Evolutionary conservation across 2,797 vertebrate genomes (phyloP), one percentile per base, ranked within the genome.

Genomic region (Megalops cyprinoides): DNA sequence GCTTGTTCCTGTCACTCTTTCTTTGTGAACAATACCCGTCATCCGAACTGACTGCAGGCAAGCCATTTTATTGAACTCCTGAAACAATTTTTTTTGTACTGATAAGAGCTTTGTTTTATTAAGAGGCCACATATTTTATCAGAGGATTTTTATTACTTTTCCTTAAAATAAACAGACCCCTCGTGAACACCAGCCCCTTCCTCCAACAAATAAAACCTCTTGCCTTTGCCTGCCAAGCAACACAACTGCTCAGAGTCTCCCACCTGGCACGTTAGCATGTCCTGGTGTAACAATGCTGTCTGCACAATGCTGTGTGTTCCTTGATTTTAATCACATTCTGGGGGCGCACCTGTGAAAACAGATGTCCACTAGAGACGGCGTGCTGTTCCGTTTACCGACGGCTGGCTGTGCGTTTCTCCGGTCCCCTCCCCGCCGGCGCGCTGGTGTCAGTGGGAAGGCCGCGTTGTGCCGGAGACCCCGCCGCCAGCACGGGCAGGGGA

Each of bases 261-360:
- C 85, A 88, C 86, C 53, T 48, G n/a, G 79, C 86, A 86, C 44
- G 58, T 77, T 86, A 86, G 82, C 81, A 81, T 12, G 88, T 49
- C 83, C 77, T 84, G 85, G 88, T 67, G 81, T 82, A 86, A 82
- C 78, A 37, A 82, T 12, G 79, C 81, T 31, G 78, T 83, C 75
- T 14, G 69, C 23, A 74, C 86, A 83, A 23, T 79, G 23, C 82
- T 73, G 81, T 84, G 79, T 86, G 83, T 84, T 77, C 86, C 83
- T 89, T 91, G 87, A 85, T 92, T 91, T 92, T 94, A 93, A 95
- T 95, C 93, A 91, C 91, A 93, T 86, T 85, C 87, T 85, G 85
- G 84, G 85, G 90, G 88, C 82, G 86, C 94, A 95, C 94, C 94
- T 95, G 94, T 91, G 92, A 93, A 91, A 94, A 92, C 94, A 95